These are phyloP conservation scores for Cheilosia variabilis DNA, from an alignment of 2,888 invertebrate genomes.

Conservation along the genomic window DNA sequence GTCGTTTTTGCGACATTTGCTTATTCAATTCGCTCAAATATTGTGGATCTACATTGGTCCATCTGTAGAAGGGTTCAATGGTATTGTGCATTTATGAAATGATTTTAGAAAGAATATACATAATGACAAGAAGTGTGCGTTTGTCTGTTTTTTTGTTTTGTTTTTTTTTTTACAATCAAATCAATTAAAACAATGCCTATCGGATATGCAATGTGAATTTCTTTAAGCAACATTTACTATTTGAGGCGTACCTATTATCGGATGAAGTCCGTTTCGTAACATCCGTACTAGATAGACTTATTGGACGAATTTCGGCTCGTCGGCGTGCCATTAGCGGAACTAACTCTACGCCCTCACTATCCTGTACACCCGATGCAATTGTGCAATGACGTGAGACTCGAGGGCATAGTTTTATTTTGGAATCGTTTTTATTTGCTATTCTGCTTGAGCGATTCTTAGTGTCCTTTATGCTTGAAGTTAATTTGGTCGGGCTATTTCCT, in stretches of 20 bases:
- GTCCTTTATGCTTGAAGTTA: constrained; percentile 57
- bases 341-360: constrained; percentile 89
- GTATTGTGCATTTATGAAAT: constrained; percentile 74
- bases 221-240: constrained; percentile 82
- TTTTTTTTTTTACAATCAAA: constrained; percentile 16
- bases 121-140: constrained; percentile 45
- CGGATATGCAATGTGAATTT: constrained; percentile 83
- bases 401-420: constrained; percentile 79
- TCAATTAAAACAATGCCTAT: constrained; percentile 76
- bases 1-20: constrained; percentile 85
- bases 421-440: constrained; percentile 37
- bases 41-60: constrained; percentile 82
- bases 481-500: constrained; percentile 75
- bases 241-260: constrained; percentile 83
- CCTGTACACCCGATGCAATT: constrained; percentile 76
- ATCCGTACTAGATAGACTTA: constrained; percentile 85
- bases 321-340: constrained; percentile 90
- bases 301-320: constrained; percentile 85
- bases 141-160: constrained; percentile 25
- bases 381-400: constrained; percentile 76
- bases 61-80: constrained; percentile 76
- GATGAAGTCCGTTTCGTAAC: constrained; percentile 84
- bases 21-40: constrained; percentile 85
- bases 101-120: constrained; percentile 48
- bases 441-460: constrained; percentile 20